These are phyloP conservation scores for Cotesia typhae DNA, from an alignment of 1,140 invertebrate species.

Conservation along the genomic window DNA sequence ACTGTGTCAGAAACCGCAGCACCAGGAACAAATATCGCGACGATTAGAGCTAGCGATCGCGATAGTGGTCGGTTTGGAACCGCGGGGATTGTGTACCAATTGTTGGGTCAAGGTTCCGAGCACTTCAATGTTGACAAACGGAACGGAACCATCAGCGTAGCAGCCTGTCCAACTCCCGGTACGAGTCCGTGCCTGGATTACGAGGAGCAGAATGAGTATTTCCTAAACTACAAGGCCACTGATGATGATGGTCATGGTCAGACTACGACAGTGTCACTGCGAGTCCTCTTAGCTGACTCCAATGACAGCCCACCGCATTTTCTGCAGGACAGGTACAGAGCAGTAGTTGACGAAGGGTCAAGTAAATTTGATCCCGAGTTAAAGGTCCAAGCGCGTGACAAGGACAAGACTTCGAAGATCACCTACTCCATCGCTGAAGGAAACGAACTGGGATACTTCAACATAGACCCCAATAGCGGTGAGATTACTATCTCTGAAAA, in stretches of 20 bases:
- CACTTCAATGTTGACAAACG: slow-evolving; percentile 83
- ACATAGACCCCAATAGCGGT: slow-evolving; percentile 74
- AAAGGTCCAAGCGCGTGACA: slow-evolving; percentile 75
- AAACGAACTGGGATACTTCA: slow-evolving; percentile 72
- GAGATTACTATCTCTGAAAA: slow-evolving; percentile 74
- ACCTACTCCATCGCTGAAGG: slow-evolving; percentile 78
- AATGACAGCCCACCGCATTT: slow-evolving; percentile 90
- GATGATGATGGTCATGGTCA: slow-evolving; percentile 84
- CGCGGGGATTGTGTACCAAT: slow-evolving; percentile 84
- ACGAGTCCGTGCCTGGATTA: slow-evolving; percentile 82
- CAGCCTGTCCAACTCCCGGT: slow-evolving; percentile 75
- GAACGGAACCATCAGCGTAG: slow-evolving; percentile 84
- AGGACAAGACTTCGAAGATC: slow-evolving; percentile 82
- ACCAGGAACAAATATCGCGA: slow-evolving; percentile 76
- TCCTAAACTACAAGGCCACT: slow-evolving; percentile 87
- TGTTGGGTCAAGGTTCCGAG: slow-evolving; percentile 85
- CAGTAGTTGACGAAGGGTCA: slow-evolving; percentile 85
- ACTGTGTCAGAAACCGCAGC: slow-evolving; percentile 77
- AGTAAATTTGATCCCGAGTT: slow-evolving; percentile 82
- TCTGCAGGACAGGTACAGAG: slow-evolving; percentile 75
- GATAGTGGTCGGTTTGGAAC: slow-evolving; percentile 82
- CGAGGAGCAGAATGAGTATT: slow-evolving; percentile 84
- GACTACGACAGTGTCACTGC: slow-evolving; percentile 78
- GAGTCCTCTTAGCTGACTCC: slow-evolving; percentile 80
- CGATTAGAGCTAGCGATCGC: slow-evolving; percentile 82